These are phyloP conservation scores for Chiloscyllium punctatum DNA, from an alignment of 2,797 vertebrate genomes.

Conservation along the genomic window DNA sequence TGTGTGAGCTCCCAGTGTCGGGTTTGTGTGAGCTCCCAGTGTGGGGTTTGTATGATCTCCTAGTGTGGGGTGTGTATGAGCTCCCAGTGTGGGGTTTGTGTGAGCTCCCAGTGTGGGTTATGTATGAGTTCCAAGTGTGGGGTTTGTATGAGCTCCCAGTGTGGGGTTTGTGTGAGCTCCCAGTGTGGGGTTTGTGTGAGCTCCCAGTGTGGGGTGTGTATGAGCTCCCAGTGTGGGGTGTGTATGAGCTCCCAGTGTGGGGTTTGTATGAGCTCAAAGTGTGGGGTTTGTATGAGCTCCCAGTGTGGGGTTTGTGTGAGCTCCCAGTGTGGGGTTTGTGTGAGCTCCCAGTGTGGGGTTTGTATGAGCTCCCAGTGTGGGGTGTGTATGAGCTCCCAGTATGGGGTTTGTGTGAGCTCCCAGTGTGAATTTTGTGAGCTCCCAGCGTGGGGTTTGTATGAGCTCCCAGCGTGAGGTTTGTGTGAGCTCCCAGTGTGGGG, in stretches of 20 bases:
- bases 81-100: not conserved
- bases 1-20: not conserved
- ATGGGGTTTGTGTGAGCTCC: not conserved
- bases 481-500: not conserved
- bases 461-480: too few relatives aligned
- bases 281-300: not conserved
- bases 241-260: not conserved
- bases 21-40: not conserved
- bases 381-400: not conserved
- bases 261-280: not conserved
- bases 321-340: not conserved
- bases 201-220: too few relatives aligned
- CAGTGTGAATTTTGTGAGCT: not conserved
- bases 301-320: too few relatives aligned
- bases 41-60: not conserved
- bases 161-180: not conserved
- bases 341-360: not conserved
- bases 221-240: not conserved
- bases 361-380: not conserved
- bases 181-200: not conserved
- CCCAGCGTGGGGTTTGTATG: not conserved
- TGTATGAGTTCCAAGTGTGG: not conserved
- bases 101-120: not conserved
- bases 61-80: too few relatives aligned
- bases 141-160: not conserved